Conservation (phyloP, 2,888 invertebrate genomes). For the Phengaris arion region DNA sequence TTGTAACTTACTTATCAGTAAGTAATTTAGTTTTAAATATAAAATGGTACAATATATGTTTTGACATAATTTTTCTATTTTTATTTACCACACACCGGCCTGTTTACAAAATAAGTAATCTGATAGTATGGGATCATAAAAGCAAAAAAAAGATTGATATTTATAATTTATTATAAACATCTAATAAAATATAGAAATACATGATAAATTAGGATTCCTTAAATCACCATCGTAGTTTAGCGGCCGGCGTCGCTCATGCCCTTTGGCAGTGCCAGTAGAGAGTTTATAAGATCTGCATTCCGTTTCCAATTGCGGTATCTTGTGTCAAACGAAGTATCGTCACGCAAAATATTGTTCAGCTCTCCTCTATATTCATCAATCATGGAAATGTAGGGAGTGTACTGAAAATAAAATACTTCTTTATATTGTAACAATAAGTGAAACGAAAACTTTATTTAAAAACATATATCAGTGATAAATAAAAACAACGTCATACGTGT, state of each 20-base stretch:
- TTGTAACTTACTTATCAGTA: constrained; percentile 38
- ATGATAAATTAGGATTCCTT: constrained; percentile 19
- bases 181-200: constrained; percentile 15
- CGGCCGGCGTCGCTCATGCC: constrained; percentile 87
- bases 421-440: too few species aligned
- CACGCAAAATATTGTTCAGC: constrained; percentile 44
- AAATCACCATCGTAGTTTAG: constrained; percentile 46
- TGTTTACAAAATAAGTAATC: too few species aligned
- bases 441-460: too few species aligned
- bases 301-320: constrained; percentile 76
- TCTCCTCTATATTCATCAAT: constrained; percentile 52
- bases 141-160: neutral
- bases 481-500: neutral
- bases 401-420: constrained; percentile 32
- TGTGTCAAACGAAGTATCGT: constrained; percentile 51
- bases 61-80: constrained; percentile 39
- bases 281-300: constrained; percentile 86
- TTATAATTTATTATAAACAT: neutral
- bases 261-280: constrained; percentile 86
- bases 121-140: too few species aligned
- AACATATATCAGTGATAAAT: neutral
- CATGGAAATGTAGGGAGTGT: constrained; percentile 53
- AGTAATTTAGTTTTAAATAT: constrained; percentile 39
- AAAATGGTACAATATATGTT: constrained; percentile 45
- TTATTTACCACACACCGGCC: constrained; percentile 24